Evolutionary conservation across 2,113 vertebrate species (phyloP).

Genomic region (Tinamus guttatus): DNA sequence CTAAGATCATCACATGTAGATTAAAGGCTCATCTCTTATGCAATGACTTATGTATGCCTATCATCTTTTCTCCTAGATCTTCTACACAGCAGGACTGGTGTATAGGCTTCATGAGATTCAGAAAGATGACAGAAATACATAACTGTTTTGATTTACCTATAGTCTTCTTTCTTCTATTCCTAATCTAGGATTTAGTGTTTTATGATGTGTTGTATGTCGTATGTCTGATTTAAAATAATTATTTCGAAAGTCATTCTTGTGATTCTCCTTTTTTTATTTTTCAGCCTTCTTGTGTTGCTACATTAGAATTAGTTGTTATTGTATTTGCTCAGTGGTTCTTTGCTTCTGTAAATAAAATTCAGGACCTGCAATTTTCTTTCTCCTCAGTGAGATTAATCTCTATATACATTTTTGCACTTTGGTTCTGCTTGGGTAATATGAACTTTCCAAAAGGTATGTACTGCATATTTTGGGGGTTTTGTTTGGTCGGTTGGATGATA

Average conservation of each 20-base stretch:
- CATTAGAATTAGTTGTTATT: not conserved
- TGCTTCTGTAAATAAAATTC: constrained; percentile 29
- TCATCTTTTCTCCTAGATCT: constrained; percentile 31
- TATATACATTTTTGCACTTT: constrained; percentile 1
- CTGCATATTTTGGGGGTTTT: constrained; percentile 16
- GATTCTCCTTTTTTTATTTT: not conserved
- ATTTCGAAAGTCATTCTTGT: not conserved
- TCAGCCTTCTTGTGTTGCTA: not conserved
- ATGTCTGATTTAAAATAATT: constrained; percentile 41
- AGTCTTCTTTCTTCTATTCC: constrained; percentile 15
- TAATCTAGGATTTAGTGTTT: constrained; percentile 20
- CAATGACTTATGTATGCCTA: constrained; percentile 42
- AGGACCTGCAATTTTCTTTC: constrained; percentile 31
- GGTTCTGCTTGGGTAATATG: constrained; percentile 60
- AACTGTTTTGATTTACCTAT: constrained; percentile 46
- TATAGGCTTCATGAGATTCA: constrained; percentile 20
- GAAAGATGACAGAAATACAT: constrained; percentile 55
- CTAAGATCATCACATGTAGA: constrained; percentile 13
- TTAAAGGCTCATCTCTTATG: constrained; percentile 58
- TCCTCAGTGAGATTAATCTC: constrained; percentile 52
- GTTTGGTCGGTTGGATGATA: constrained; percentile 47
- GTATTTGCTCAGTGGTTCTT: not conserved
- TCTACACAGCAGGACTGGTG: constrained; percentile 19
- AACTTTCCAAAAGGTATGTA: constrained; percentile 17
- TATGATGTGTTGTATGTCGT: not conserved